Base-by-base conservation (phyloP, 2,797 vertebrate genomes). In the Acipenser transmontanus region DNA sequence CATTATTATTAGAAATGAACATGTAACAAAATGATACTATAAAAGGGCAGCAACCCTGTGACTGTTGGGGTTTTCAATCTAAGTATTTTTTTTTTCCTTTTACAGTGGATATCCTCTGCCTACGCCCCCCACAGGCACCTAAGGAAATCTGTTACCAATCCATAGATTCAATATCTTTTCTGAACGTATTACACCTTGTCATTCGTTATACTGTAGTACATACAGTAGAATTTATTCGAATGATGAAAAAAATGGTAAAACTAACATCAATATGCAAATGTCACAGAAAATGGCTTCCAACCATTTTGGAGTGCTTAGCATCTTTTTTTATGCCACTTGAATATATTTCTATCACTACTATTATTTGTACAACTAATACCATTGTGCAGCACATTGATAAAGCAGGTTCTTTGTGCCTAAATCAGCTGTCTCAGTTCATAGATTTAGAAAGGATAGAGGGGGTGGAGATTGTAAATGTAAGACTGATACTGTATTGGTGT, bases 1-100 rank as follows among this genome's bases (percentile, higher is more conserved):
- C 73, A 72, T 78, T 81, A 80, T 82, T 68, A 81, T 72, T 68
- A 65, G n/a, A 71, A 72, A 70, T 63, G 69, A 63, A 56, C 70
- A 75, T 80, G 74, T 73, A 61, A 75, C 74, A 78, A 71, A 65
- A 70, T 73, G 73, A 63, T 68, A 71, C 63, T 68, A 66, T 66
- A 69, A 78, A 75, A 80, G 76, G 78, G 74, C 78, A 70, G 66
- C 50, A 67, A 67, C 68, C 68, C 69, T 65, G 71, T 56, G 65
- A 70, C 70, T 69, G 63, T 68, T 74, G 68, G 71, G 69, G 54
- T 71, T 76, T 72, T 73, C 69, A 57, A 65, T 62, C 64, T 8
- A 59, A 59, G 62, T 63, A 34, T 34, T 34, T 34, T 34, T 34
- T 34, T 34, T n/a, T 11, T 47, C 6, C 34, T 63, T 60, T 9